phyloP scores from a whole-genome alignment of 2,888 invertebrate species.

The Xestia sexstrigata region DNA sequence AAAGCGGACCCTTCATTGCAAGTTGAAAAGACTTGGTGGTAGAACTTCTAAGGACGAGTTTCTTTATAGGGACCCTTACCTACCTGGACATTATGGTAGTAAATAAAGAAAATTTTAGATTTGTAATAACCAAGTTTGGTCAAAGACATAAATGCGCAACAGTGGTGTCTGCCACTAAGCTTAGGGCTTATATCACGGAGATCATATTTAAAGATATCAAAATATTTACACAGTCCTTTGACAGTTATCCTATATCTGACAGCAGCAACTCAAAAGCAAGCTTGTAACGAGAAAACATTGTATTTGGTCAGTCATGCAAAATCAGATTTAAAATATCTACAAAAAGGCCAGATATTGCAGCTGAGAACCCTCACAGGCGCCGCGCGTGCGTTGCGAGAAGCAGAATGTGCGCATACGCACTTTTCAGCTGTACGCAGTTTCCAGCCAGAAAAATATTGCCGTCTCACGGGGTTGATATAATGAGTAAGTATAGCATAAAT shows the following conservation, averaged over 20 bases:
- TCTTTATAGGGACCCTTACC: neutral
- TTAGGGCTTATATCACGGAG: neutral
- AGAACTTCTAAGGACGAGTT: neutral
- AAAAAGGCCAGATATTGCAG: neutral
- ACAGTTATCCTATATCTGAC: neutral
- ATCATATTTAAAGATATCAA: neutral
- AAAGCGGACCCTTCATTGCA: neutral
- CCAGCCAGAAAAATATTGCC: neutral
- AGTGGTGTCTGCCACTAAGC: neutral
- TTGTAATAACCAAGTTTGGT: neutral
- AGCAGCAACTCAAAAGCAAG: neutral
- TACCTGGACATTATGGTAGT: neutral
- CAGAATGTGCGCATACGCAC: neutral
- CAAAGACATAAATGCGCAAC: neutral
- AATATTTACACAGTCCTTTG: neutral
- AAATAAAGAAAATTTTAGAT: neutral
- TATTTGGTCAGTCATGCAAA: neutral
- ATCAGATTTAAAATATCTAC: neutral
- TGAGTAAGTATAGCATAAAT: slow-evolving; percentile 7
- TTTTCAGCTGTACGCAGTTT: neutral
- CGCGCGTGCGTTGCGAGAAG: neutral
- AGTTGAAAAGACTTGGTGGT: neutral
- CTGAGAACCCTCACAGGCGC: neutral
- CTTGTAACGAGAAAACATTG: neutral
- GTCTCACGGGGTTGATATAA: neutral